These are phyloP conservation scores for Synergus umbraculus DNA, from an alignment of 2,888 invertebrate species.

Conservation along the genomic window DNA sequence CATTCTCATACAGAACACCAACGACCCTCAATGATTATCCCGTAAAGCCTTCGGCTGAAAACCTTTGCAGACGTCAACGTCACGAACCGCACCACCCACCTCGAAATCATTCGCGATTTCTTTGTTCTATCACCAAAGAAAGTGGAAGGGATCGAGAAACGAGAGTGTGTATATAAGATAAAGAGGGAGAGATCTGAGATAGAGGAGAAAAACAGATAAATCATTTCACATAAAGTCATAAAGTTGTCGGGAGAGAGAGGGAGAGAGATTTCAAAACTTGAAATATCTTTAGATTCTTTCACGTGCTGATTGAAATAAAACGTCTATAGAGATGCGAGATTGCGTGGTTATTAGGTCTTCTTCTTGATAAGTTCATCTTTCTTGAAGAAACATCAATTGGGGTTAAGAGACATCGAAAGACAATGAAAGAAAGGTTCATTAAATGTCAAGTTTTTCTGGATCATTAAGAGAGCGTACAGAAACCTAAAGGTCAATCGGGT, in stretches of 20 bases:
- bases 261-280: background rate
- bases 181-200: background rate
- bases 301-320: background rate
- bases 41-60: conserved; percentile 58
- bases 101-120: conserved; percentile 53
- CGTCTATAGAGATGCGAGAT: background rate
- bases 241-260: background rate
- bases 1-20: conserved; percentile 46
- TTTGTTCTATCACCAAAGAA: conserved; percentile 43
- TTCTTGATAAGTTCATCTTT: background rate
- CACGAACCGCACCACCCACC: conserved; percentile 59
- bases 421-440: background rate
- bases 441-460: conserved; percentile 22
- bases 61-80: conserved; percentile 60
- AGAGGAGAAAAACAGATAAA: background rate
- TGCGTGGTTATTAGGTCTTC: background rate
- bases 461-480: conserved; percentile 5
- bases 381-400: background rate
- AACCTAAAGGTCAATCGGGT: background rate
- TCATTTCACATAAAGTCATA: background rate
- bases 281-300: background rate
- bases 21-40: conserved; percentile 62
- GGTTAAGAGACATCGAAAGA: conserved; percentile 4
- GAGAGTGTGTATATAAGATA: background rate
- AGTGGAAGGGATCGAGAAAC: background rate